Base-by-base conservation (phyloP, 2,113 vertebrate species). In the Atherinomorus stipes region DNA sequence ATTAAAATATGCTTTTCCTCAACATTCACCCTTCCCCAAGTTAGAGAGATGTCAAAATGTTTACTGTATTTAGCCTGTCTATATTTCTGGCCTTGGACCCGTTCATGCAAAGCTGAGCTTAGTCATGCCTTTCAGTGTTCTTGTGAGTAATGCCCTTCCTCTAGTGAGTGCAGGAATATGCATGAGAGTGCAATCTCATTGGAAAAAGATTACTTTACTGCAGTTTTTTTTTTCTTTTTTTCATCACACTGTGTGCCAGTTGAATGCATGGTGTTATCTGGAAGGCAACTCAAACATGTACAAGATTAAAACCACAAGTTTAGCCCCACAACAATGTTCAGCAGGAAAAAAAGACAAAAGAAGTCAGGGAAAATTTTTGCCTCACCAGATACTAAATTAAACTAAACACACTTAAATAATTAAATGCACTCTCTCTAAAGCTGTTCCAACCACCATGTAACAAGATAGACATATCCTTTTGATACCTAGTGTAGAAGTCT, bases 41-140 rank as follows among this genome's bases (percentile, higher is more conserved):
- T 59, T 47, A 85, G 57, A 66, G 66, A 79, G 71, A 79, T 77
- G 78, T 90, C 84, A 76, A 68, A 73, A 81, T 78, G 67, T 83
- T 38, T 19, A 25, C 49, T 72, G 52, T 77, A 73, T 84, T 86
- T 72, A 82, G 54, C 71, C 60, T 49, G 40, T 67, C 71, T 40
- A 50, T 64, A 40, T 77, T 51, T 66, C 23, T 80, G 81, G 74
- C 69, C 76, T 71, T 51, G 26, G 40, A 78, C 21, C 42, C 42
- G 52, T 22, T 86, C 85, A 89, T 40, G 74, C 81, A 65, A 74
- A 61, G n/a, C 61, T 65, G 60, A 51, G 66, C 74, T 82, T 79
- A 82, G 86, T 80, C 82, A 84, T 78, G 64, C 76, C 44, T 72
- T 64, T 76, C 71, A 47, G 69, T 76, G 62, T 64, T 71, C 62